Evolutionary conservation across 1,140 invertebrate species (phyloP), one percentile per base, ranked within the genome.

Genomic region (Drosophila bipectinata): DNA sequence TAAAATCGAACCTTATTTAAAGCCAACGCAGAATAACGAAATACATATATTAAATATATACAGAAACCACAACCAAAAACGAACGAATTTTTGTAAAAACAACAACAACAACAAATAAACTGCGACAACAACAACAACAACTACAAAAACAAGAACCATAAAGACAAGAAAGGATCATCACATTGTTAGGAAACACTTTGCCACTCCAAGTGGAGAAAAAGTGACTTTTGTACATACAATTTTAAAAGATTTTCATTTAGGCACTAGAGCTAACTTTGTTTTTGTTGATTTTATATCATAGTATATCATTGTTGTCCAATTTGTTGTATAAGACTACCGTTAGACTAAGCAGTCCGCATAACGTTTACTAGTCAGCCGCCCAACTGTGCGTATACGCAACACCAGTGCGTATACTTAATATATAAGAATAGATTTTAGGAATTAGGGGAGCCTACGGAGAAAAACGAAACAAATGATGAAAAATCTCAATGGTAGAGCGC

Each of bases 401-500:
- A 39, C 4, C 34, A 49, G 26, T 58, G 57, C 83, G 83, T 88
- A 88, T 87, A 88, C 79, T 69, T 71, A 59, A 87, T 87, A 87
- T 63, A 66, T 87, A 78, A 76, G 74, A 9, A 28, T 83, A 87
- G 72, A 32, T 51, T 28, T 14, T 52, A 56, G 53, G 37, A 21
- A 56, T 68, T 28, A 28, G 60, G 15, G 60, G 21, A 47, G 37
- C 12, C 39, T 53, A 49, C 26, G 14, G 15, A 12, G 14, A n/a
- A 8, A 12, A 47, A 53, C 52, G 52, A 47, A 60, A 63, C 72
- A 75, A 75, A 87, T 87, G 83, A 88, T 88, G 83, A 88, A 88
- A 88, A 88, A 88, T 88, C 57, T 88, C 6, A 88, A 88, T 67
- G 85, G 76, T 83, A 88, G 84, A 71, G 18, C 83, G 79, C 84